phyloP scores from a whole-genome alignment of 2,113 vertebrate genomes.

The Salminus brasiliensis region DNA sequence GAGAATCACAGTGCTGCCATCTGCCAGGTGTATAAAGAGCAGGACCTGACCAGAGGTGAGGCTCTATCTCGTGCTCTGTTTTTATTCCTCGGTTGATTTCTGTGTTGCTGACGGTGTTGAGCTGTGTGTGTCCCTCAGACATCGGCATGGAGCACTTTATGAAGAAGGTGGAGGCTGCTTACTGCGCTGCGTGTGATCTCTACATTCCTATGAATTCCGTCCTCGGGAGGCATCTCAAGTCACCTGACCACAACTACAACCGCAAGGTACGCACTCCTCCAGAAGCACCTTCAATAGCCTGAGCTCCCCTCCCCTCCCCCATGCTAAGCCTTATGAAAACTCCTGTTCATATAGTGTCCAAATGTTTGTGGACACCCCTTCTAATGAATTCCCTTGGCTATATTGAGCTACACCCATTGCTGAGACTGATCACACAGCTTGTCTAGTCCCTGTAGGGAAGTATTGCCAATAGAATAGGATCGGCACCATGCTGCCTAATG shows the following conservation, averaged over 20 bases:
- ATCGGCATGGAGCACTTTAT: constrained; percentile 93
- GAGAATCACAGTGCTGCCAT: constrained; percentile 87
- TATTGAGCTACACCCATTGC: no score
- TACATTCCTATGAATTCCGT: constrained; percentile 90
- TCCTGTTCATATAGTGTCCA: no score
- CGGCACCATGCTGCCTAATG: no score
- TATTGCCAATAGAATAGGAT: no score
- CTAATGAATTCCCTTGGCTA: no score
- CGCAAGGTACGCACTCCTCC: constrained; percentile 80
- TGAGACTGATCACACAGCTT: no score
- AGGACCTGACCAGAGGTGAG: constrained; percentile 88
- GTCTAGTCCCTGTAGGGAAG: no score
- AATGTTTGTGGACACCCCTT: no score
- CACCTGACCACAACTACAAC: constrained; percentile 89
- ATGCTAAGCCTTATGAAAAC: no score
- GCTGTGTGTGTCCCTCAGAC: constrained; percentile 66
- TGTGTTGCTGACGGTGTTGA: not conserved
- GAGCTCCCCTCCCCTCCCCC: no score
- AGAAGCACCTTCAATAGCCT: no score
- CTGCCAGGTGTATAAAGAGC: constrained; percentile 89
- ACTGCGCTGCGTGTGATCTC: constrained; percentile 90
- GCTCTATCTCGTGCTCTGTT: not conserved
- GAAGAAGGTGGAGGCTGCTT: constrained; percentile 89
- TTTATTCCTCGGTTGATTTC: not conserved
- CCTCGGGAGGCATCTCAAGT: constrained; percentile 91